Base-by-base conservation (phyloP, 1,140 invertebrate genomes). In the Drosophila lacteicornis region DNA sequence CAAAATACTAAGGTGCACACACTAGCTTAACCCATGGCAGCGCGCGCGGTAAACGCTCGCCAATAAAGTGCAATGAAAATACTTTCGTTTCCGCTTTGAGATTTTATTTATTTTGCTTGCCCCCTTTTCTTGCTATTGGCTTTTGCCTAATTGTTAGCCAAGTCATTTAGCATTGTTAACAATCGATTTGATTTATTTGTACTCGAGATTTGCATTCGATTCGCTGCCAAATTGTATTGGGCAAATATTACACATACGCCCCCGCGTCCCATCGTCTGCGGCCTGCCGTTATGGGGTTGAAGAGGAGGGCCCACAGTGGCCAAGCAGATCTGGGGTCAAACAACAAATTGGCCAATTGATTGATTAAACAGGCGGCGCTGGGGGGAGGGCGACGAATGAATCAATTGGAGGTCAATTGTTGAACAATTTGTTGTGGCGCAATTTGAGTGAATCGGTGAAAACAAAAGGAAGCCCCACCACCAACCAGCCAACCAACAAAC, bases 161-260 rank as follows among this genome's bases (percentile, higher is more conserved):
- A 73, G 46, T 60, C 67, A 43, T 55, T 58, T 69, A 53, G 67
- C 47, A 68, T 53, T 69, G 67, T 71, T 73, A 73, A 73, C 53
- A 73, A 73, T 73, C 68, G 69, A 73, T 73, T 73, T 73, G 58
- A 75, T 67, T 76, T 58, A 58, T 67, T 73, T 75, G 60, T 22
- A 63, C 43, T 56, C 59, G 22, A 76, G 50, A 76, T 75, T 45
- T 50, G 71, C 42, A 62, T 53, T 78, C 42, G 65, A 47, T 75
- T 74, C 59, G 38, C 55, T 74, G 77, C 77, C 75, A 79, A 80
- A 47, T 73, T 42, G 59, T 79, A 59, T 73, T 43, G 50, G 59
- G 55, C 68, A 79, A 79, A 73, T 79, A 79, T 79, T 79, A 79
- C 74, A 58, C 75, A 77, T 77, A 76, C 73, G 75, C 76, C 59